Evolutionary conservation across 2,797 vertebrate species (phyloP), one percentile per base, ranked within the genome.

Genomic region (Enteromius unitaeniatus): DNA sequence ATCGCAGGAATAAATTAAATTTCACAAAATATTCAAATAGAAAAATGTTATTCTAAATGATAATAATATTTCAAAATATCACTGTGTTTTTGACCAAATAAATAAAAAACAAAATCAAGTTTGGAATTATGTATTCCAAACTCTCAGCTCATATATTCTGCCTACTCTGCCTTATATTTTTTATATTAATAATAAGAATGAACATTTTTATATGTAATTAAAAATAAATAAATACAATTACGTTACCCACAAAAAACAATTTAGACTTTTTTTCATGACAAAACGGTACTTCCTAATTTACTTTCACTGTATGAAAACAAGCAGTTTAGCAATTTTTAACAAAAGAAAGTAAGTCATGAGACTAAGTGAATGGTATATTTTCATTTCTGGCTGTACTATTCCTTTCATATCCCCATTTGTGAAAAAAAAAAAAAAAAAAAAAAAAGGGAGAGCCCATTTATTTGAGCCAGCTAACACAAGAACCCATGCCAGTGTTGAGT

Each of bases 371-470:
- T 19, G 73, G 73, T 37, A 58, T 76, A 76, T 23, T 40, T 37
- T 58, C 1, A 75, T 75, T 76, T 76, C 17, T 51, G 10, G 42
- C 26, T 8, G 14, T 62, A 21, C 67, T 58, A 11, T 28, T 68
- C n/a, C 34, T 72, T 17, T 80, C 15, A 72, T 58, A 58, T 45
- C 28, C 68, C 51, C 53, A 81, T 80, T 72, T 79, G 78, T 40
- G 3, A 19, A 68, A 4, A 47, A 17, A 45, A 47, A 58, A 3
- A 60, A 17, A 19, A 68, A 4, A 47, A 17, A 45, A 47, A 58
- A 3, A 60, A 17, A 58, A 75, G 28, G 8, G 9, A 11, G 31
- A 51, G 53, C 69, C 19, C 75, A 78, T 55, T 73, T 62, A 70
- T 49, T 70, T 84, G n/a, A 78, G 15, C 31, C 19, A 31, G 21